Evolutionary conservation across 1,140 invertebrate species (phyloP), one percentile per base, ranked within the genome.

Genomic region (Cataglyphis hispanica): DNA sequence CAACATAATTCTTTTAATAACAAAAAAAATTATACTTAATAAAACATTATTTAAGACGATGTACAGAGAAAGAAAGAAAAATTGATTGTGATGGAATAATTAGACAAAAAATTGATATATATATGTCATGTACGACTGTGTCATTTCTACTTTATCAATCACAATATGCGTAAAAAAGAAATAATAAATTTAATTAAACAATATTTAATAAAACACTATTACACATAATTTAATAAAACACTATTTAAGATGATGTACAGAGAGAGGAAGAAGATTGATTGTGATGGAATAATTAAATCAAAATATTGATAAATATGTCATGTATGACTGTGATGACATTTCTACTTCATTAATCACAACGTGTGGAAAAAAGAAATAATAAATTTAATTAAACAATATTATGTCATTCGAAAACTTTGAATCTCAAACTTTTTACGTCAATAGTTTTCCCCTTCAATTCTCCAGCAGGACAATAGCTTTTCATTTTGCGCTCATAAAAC

Each of bases 401-500:
- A 34, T n/a, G 13, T 22, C 31, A 31, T 61, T 74, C 53, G 11
- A 60, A 40, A 34, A 69, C 11, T 6, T 46, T 2, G 16, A 70
- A 60, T 10, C 53, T 50, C 40, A 6, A 50, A 50, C 46, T 84
- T 78, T 75, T 78, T 53, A 72, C 40, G 16, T 13, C 66, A 25
- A 37, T 50, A 56, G 58, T 34, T 34, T 81, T 83, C 25, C 13
- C 67, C 53, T 60, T 83, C 78, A 74, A 72, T 60, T 83, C 67
- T 25, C 37, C 67, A 25, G 67, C 78, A 43, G 37, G 78, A 72
- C 66, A 72, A 81, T 81, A 72, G 78, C 66, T 81, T 83, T 25
- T 83, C 78, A 83, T 74, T 83, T 83, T 46, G 78, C 53, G 78
- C 37, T 19, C 58, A 34, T 64, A 64, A 75, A 77, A 66, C 40